Base-by-base conservation (phyloP, 2,888 invertebrate species). In the Chaitophorus viminalis region DNA sequence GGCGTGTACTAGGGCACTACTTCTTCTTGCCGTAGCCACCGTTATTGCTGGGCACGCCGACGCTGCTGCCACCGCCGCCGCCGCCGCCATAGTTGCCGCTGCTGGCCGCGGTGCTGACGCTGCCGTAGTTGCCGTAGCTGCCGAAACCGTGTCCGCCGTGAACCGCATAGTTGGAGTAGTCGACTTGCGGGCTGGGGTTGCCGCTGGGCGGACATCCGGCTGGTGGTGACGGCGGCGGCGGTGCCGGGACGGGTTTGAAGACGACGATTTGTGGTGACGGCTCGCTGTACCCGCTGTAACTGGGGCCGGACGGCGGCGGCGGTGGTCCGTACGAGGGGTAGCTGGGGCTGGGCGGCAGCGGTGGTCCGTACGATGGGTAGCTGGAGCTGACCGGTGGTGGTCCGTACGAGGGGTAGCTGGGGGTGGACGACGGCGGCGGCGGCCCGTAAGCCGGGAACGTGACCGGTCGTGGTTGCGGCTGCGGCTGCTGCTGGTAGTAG, bases 71-170 rank as follows among this genome's bases (percentile, higher is more conserved):
- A 17, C 11, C 4, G 17, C 11, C 11, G n/a, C n/a, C n/a, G n/a
- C n/a, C n/a, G n/a, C n/a, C n/a, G n/a, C n/a, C n/a, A n/a, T n/a
- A n/a, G n/a, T n/a, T n/a, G 60, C 60, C 60, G 60, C 21, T 60
- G 25, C 21, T 25, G 3, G 18, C 21, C 5, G 21, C 21, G n/a
- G 76, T 76, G 46, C 84, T 46, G 29, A 65, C 75, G 65, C 29
- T 60, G 6, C 72, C 72, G n/a, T n/a, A n/a, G n/a, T n/a, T 85
- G 0, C 85, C 78, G 21, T 72, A 86, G 60, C 54, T 72, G 17
- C 85, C 78, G 14, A 52, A 86, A 60, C 79, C 79, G 17, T 79
- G 78, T 29, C 79, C 78, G 36, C 86, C 79, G 36, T 87, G 86
- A 1, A 36, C 79, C 21, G 31, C 72, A 11, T 87, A 86, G 29